Conservation (phyloP, 2,888 invertebrate species). For the Brenthis ino region DNA sequence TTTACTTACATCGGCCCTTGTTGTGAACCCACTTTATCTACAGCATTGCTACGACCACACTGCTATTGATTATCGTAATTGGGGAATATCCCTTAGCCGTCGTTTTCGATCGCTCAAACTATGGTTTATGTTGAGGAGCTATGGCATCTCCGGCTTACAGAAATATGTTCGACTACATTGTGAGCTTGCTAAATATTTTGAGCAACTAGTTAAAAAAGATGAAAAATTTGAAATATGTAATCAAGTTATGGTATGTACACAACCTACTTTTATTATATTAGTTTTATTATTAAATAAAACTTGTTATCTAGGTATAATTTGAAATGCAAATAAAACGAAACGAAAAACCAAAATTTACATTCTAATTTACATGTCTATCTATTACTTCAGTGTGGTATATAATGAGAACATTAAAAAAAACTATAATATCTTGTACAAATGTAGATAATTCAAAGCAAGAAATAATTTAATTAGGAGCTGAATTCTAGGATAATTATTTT, state of each 20-base stretch:
- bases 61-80: conserved; percentile 96
- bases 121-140: conserved; percentile 98
- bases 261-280: too few species aligned
- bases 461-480: too few species aligned
- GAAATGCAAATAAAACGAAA: too few species aligned
- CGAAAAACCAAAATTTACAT: too few species aligned
- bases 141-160: conserved; percentile 96
- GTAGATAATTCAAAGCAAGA: too few species aligned
- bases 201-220: conserved; percentile 90
- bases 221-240: conserved; percentile 95
- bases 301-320: too few species aligned
- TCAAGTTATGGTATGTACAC: conserved; percentile 88
- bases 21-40: conserved; percentile 98
- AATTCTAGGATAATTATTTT: too few species aligned
- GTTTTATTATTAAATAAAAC: too few species aligned
- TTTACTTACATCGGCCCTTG: conserved; percentile 95
- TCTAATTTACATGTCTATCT: too few species aligned
- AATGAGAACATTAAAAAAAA: too few species aligned
- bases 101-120: conserved; percentile 97
- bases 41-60: conserved; percentile 97
- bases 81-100: conserved; percentile 98
- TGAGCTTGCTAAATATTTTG: conserved; percentile 94
- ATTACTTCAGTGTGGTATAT: too few species aligned
- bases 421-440: too few species aligned
- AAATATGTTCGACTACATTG: conserved; percentile 96